Evolutionary conservation across 2,797 vertebrate species (phyloP).

Genomic region (Coilia nasus): DNA sequence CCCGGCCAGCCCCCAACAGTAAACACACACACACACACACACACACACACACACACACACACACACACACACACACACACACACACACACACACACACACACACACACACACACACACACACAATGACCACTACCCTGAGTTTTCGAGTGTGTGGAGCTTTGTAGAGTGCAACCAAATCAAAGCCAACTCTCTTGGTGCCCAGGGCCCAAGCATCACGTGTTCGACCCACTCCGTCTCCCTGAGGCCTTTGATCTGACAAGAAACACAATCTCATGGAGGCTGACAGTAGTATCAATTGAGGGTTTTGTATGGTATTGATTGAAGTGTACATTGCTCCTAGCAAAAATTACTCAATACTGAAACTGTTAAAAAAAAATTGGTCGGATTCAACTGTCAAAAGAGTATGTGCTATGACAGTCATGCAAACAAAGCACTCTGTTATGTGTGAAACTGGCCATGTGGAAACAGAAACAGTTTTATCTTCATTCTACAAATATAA

Average conservation of each 20-base stretch:
- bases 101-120: not conserved
- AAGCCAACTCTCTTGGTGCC: not conserved
- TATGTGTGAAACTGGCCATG: not conserved
- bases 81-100: conserved; percentile 18
- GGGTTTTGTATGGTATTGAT: not conserved
- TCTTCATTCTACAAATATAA: not conserved
- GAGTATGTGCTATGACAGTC: not conserved
- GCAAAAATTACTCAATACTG: not conserved
- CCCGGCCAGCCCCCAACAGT: not conserved
- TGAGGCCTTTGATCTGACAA: not conserved
- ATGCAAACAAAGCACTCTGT: not conserved
- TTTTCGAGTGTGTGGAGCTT: no score
- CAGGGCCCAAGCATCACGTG: not conserved
- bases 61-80: conserved; percentile 8
- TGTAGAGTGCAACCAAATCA: no score
- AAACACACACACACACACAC: not conserved
- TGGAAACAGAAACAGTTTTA: not conserved
- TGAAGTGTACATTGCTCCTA: not conserved
- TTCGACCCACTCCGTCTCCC: not conserved
- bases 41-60: conserved; percentile 10
- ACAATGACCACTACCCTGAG: not conserved
- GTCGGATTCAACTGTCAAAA: not conserved
- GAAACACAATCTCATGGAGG: not conserved
- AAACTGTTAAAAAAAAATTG: not conserved
- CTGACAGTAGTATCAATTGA: not conserved